phyloP scores from a whole-genome alignment of 2,797 vertebrate species.

The Pogoniulus pusillus region DNA sequence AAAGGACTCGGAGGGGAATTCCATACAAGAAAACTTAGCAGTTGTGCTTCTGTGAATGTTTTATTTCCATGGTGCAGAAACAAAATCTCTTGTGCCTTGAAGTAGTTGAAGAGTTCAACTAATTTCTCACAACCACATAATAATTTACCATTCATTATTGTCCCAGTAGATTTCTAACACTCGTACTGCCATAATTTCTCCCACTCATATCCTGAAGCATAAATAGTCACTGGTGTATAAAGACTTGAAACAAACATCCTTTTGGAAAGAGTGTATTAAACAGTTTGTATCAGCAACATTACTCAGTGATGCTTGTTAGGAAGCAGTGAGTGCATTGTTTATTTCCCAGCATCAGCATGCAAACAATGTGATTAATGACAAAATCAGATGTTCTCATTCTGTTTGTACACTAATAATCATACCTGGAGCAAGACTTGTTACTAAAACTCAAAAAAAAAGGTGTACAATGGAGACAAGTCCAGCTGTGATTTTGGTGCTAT shows the following conservation, averaged over 20 bases:
- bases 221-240: neutral
- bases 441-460: neutral
- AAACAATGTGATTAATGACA: slow-evolving; percentile 15
- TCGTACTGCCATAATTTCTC: neutral
- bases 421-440: neutral
- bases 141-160: neutral
- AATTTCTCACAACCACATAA: neutral
- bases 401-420: neutral
- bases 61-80: neutral
- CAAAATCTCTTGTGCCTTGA: fast-evolving
- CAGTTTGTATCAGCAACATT: neutral
- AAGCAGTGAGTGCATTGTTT: neutral
- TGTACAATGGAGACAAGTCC: neutral
- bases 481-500: neutral
- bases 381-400: neutral
- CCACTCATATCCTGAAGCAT: neutral
- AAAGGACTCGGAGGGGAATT: neutral
- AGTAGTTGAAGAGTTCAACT: neutral
- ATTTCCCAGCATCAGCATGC: neutral
- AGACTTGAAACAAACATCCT: slow-evolving; percentile 19
- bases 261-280: slow-evolving; percentile 2
- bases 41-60: neutral
- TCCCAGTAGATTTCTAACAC: neutral
- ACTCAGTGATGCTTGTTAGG: neutral
- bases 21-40: neutral